Conservation (phyloP, 2,888 invertebrate species). For the Eucera pruinosa region DNA sequence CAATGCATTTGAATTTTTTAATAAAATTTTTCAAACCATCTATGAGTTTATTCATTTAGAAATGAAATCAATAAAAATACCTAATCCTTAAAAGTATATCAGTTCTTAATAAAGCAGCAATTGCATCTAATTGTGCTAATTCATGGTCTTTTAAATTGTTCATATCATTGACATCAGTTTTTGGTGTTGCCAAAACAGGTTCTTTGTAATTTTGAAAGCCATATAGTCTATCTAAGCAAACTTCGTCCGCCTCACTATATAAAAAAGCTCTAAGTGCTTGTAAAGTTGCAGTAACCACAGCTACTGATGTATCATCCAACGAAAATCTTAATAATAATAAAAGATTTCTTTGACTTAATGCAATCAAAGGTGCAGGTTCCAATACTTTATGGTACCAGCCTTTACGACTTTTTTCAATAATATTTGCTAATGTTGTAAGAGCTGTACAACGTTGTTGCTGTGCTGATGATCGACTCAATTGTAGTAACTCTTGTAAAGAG, state of each 20-base stretch:
- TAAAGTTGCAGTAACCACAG: slow-evolving; percentile 90
- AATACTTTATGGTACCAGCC: slow-evolving; percentile 92
- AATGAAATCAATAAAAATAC: slow-evolving; percentile 76
- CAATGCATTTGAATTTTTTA: slow-evolving; percentile 52
- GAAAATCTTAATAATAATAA: slow-evolving; percentile 93
- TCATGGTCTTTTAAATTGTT: slow-evolving; percentile 93
- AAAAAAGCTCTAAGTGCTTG: slow-evolving; percentile 91
- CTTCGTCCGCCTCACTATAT: slow-evolving; percentile 92
- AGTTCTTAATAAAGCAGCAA: slow-evolving; percentile 90
- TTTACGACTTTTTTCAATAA: slow-evolving; percentile 89
- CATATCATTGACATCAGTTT: slow-evolving; percentile 85
- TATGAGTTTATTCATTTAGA: background rate
- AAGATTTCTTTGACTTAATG: slow-evolving; percentile 88
- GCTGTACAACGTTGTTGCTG: slow-evolving; percentile 93
- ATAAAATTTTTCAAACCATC: background rate
- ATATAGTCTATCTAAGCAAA: slow-evolving; percentile 88
- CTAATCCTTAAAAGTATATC: slow-evolving; percentile 91
- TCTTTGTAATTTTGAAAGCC: slow-evolving; percentile 85
- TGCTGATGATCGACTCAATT: slow-evolving; percentile 90
- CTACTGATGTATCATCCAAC: slow-evolving; percentile 92
- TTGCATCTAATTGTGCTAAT: slow-evolving; percentile 92
- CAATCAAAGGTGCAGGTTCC: slow-evolving; percentile 88
- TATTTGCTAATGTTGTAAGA: slow-evolving; percentile 91
- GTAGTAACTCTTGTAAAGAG: slow-evolving; percentile 94
- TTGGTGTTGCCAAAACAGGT: slow-evolving; percentile 76